phyloP scores from a whole-genome alignment of 2,113 vertebrate species.

The Odocoileus virginianus region DNA sequence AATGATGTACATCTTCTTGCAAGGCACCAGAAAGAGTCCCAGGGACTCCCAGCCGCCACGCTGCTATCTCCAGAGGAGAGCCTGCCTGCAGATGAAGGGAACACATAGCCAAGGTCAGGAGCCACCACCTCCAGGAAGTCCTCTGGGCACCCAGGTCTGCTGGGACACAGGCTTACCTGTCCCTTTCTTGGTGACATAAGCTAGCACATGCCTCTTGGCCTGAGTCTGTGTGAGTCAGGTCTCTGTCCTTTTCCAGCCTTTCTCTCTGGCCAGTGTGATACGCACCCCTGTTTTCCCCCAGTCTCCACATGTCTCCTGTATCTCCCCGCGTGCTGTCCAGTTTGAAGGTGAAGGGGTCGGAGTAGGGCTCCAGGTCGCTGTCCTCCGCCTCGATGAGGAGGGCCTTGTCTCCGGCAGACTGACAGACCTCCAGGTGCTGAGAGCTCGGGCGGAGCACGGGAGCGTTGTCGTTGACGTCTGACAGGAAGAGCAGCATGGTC shows the following conservation, averaged over 20 bases:
- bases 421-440: conserved; percentile 73
- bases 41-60: not conserved
- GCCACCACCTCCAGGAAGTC: accelerated
- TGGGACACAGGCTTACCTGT: too few relatives aligned
- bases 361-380: conserved; percentile 71
- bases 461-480: conserved; percentile 80
- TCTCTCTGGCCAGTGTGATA: not conserved
- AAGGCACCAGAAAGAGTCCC: not conserved
- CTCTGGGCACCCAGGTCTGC: accelerated
- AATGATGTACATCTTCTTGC: not conserved
- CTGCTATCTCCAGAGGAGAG: not conserved
- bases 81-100: not conserved
- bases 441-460: conserved; percentile 65
- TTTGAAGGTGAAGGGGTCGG: conserved; percentile 81
- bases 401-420: not conserved
- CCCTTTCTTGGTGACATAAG: too few relatives aligned
- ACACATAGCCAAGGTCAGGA: accelerated
- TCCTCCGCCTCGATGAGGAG: conserved; percentile 74
- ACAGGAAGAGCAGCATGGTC: conserved; percentile 80
- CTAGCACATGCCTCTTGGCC: not conserved
- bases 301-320: conserved; percentile 75
- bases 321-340: conserved; percentile 57
- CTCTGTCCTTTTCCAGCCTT: not conserved
- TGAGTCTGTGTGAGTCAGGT: not conserved
- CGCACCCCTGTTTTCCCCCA: conserved; percentile 67